A percentile compares a stretch with the other conserved stretches of the same genome.
Conservation (phyloP, 2,113 vertebrate species). For the Poeciliopsis retropinna region DNA sequence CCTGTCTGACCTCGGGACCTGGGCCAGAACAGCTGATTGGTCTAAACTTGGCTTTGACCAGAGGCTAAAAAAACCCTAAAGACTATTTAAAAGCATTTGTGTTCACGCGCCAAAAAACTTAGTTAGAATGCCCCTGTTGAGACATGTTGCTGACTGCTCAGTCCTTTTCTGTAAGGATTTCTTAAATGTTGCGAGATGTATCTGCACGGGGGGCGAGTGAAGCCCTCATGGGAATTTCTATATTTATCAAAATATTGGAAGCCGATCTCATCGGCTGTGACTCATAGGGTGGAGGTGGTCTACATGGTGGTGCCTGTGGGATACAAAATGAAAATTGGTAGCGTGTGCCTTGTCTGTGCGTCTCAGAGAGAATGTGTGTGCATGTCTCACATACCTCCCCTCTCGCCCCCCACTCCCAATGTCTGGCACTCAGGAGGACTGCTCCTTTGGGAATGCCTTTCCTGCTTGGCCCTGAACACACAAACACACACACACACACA, state of each 20-base stretch:
- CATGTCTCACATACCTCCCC: conserved; percentile 57
- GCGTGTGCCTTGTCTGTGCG: conserved; percentile 21
- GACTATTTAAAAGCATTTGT: conserved; percentile 9
- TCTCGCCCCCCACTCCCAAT: conserved; percentile 52
- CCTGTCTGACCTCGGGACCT: conserved; percentile 28
- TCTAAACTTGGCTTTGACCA: conserved; percentile 33
- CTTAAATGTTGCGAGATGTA: background rate
- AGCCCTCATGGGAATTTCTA: conserved; percentile 17
- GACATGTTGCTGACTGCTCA: background rate
- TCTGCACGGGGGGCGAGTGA: background rate
- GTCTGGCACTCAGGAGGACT: conserved; percentile 71
- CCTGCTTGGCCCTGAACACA: conserved; percentile 53
- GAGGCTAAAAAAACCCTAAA: conserved; percentile 6
- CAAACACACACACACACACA: conserved; percentile 25
- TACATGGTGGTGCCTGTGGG: conserved; percentile 40
- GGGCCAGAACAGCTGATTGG: conserved; percentile 32
- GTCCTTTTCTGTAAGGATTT: background rate
- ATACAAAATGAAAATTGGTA: conserved; percentile 56
- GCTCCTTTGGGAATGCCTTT: conserved; percentile 67
- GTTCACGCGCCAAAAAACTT: background rate
- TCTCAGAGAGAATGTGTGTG: conserved; percentile 19
- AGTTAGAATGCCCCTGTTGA: background rate
- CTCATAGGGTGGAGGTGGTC: conserved; percentile 42
- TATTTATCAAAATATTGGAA: conserved; percentile 43
- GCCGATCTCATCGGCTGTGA: conserved; percentile 23